These are phyloP conservation scores for Apamea sordens DNA, from an alignment of 2,888 invertebrate species.

Conservation along the genomic window DNA sequence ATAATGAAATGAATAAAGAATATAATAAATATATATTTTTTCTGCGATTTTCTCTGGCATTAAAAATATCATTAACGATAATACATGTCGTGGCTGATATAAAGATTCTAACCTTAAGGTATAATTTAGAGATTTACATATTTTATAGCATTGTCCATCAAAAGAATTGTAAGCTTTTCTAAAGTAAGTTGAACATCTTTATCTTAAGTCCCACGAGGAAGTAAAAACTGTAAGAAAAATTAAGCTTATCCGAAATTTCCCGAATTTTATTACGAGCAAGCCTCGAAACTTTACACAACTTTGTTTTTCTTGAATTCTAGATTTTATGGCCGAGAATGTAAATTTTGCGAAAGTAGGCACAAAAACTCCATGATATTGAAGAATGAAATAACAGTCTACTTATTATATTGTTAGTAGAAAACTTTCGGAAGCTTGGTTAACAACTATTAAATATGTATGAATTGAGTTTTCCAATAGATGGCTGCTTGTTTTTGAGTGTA, in stretches of 20 bases:
- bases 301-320: constrained; percentile 66
- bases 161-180: constrained; percentile 28
- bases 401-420: constrained; percentile 30
- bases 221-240: constrained; percentile 61
- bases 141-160: constrained; percentile 15
- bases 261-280: constrained; percentile 61
- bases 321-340: constrained; percentile 59
- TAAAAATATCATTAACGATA: neutral
- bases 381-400: constrained; percentile 49
- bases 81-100: neutral
- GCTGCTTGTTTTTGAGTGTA: neutral
- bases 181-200: constrained; percentile 45
- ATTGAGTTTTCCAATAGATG: constrained; percentile 1
- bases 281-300: constrained; percentile 61
- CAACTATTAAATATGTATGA: constrained; percentile 28
- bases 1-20: too few relatives aligned
- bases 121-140: neutral
- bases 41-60: neutral
- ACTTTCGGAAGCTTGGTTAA: constrained; percentile 10
- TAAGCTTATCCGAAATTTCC: constrained; percentile 60
- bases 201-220: constrained; percentile 53
- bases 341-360: constrained; percentile 50
- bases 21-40: neutral
- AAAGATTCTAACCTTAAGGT: neutral
- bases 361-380: constrained; percentile 55